Conservation (phyloP, 2,113 vertebrate genomes). For the Verasper variegatus region DNA sequence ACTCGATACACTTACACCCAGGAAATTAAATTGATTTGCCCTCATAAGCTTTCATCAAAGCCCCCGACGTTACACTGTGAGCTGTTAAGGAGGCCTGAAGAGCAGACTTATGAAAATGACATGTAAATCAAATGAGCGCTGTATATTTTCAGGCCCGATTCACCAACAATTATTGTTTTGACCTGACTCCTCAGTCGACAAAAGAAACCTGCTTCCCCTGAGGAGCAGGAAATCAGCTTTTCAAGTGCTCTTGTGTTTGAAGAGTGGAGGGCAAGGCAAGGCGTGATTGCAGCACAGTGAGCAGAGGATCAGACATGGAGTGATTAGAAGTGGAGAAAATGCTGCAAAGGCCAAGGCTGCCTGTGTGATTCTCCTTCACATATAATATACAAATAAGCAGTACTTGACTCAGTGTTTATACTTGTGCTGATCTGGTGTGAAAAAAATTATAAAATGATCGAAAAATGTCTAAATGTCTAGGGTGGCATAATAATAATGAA, state of each 20-base stretch:
- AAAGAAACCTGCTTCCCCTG: slow-evolving; percentile 73
- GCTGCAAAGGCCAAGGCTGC: slow-evolving; percentile 30
- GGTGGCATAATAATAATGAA: no score
- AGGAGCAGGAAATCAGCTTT: slow-evolving; percentile 80
- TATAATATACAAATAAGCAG: slow-evolving; percentile 21
- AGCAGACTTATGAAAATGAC: slow-evolving; percentile 58
- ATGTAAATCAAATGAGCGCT: slow-evolving; percentile 74
- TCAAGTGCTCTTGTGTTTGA: slow-evolving; percentile 79
- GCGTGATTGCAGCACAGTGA: slow-evolving; percentile 73
- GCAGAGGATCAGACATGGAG: slow-evolving; percentile 56
- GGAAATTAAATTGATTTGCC: slow-evolving; percentile 64
- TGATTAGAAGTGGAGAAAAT: slow-evolving; percentile 60
- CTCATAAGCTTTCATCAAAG: slow-evolving; percentile 59
- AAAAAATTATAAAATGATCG: background rate
- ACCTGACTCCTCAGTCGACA: slow-evolving; percentile 73
- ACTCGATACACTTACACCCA: slow-evolving; percentile 11
- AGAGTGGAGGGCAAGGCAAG: slow-evolving; percentile 72
- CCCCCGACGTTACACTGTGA: slow-evolving; percentile 31
- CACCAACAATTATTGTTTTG: slow-evolving; percentile 78
- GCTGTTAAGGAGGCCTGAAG: slow-evolving; percentile 51
- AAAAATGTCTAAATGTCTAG: background rate
- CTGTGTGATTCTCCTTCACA: slow-evolving; percentile 34
- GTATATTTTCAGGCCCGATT: slow-evolving; percentile 68
- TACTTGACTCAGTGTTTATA: slow-evolving; percentile 43
- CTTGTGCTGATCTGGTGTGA: slow-evolving; percentile 11